Conservation (phyloP, 2,113 vertebrate species). For the Ceuthmochares aereus region DNA sequence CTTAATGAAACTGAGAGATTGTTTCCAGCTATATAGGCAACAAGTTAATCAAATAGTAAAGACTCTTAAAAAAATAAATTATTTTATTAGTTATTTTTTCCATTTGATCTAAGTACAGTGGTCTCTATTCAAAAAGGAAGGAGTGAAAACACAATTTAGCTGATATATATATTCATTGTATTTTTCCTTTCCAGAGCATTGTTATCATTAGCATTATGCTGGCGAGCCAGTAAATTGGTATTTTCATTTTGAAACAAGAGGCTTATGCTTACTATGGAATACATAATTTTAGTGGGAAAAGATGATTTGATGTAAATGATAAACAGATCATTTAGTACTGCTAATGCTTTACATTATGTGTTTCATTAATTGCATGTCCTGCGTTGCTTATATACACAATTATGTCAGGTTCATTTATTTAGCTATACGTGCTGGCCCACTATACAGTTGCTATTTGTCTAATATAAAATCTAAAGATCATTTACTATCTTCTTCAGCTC, state of each 20-base stretch:
- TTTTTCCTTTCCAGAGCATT: neutral
- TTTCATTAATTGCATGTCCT: conserved; percentile 34
- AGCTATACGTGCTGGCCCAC: neutral
- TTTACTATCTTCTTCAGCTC: neutral
- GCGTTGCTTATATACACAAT: neutral
- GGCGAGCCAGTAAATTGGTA: neutral
- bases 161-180: neutral
- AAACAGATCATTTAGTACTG: conserved; percentile 33
- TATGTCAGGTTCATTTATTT: neutral
- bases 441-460: neutral
- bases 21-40: conserved; percentile 51
- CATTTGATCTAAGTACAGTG: neutral
- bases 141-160: neutral
- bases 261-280: conserved; percentile 20
- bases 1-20: conserved; percentile 56
- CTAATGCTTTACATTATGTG: conserved; percentile 8
- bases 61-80: conserved; percentile 14
- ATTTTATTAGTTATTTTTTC: conserved; percentile 41
- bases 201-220: conserved; percentile 43
- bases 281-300: conserved; percentile 39
- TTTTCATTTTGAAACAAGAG: conserved; percentile 19
- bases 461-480: neutral
- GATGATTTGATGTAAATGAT: conserved; percentile 25
- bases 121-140: conserved; percentile 32
- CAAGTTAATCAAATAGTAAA: conserved; percentile 68